Percentiles rank a stretch among this genome's conserved stretches.
Conservation (phyloP, 2,113 vertebrate species). For the Felis chaus region DNA sequence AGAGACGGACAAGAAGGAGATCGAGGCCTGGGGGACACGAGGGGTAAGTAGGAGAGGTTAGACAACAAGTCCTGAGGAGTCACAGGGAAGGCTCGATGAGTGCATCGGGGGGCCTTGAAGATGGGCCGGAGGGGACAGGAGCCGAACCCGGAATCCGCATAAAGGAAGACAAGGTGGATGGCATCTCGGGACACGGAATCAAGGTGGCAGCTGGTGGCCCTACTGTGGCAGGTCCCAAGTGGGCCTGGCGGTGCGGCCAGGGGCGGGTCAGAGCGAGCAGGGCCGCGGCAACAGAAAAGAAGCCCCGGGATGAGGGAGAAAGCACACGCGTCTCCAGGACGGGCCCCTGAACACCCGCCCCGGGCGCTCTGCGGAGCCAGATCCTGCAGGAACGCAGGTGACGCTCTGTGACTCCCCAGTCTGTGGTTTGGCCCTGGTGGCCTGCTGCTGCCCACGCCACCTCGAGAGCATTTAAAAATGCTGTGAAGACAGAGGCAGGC, state of each 20-base stretch:
- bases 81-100: not conserved
- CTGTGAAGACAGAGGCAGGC: not conserved
- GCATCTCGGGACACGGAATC: not conserved
- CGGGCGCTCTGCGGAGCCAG: not conserved
- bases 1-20: not conserved
- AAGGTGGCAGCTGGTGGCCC: not conserved
- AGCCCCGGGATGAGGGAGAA: not conserved
- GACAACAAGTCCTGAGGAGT: not conserved
- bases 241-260: not conserved
- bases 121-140: not conserved
- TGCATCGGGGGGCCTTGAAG: too few relatives aligned
- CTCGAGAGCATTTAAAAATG: not conserved
- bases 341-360: not conserved
- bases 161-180: not conserved
- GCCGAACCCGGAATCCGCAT: not conserved
- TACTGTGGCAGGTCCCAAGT: rapidly evolving
- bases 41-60: not conserved
- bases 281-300: not conserved
- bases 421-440: not conserved
- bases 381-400: not conserved
- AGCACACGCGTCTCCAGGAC: not conserved
- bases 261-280: not conserved
- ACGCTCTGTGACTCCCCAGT: not conserved
- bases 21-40: not conserved
- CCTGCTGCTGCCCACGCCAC: rapidly evolving